Base-by-base conservation (phyloP, 2,797 vertebrate species). In the Coilia nasus region DNA sequence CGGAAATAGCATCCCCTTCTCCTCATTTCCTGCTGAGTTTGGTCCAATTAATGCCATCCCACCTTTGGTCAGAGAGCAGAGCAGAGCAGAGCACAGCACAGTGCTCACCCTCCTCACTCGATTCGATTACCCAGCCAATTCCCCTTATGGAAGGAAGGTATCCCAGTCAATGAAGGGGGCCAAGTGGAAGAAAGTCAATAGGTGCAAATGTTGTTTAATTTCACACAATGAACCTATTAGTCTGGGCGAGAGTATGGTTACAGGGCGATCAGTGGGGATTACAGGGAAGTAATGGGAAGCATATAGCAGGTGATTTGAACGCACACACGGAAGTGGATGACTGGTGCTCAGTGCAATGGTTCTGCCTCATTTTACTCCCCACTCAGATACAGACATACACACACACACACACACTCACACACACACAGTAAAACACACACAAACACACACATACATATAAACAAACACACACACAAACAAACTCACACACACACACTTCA, bases 1-100 rank as follows among this genome's bases (percentile, higher is more conserved):
- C 84, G 57, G 90, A 91, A 94, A 91, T 92, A 94, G 86, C 88
- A 2, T 25, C 71, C 0, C 28, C 31, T 6, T 25, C 23, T 62
- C 35, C 35, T 25, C 9, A 9, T 17, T 62, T 17, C 19, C n/a
- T 62, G 60, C 83, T 50, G 71, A 86, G 86, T 88, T 84, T 60
- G 44, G 84, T 60, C 91, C 88, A 84, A 41, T 85, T 87, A 85
- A 85, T 89, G 88, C 86, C 83, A 89, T 89, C 81, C 91, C 86
- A 82, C 81, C 81, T 85, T 85, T 46, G 35, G 82, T 81, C 25
- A 82, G 62, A 82, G 67, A 41, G 35, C 35, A 41, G n/a, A n/a
- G n/a, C n/a, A n/a, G n/a, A n/a, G n/a, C n/a, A n/a, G n/a, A n/a
- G n/a, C n/a, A n/a, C n/a, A n/a, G n/a, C n/a, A n/a, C n/a, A n/a